Conservation (phyloP, 2,113 vertebrate genomes). For the Erinaceus europaeus region DNA sequence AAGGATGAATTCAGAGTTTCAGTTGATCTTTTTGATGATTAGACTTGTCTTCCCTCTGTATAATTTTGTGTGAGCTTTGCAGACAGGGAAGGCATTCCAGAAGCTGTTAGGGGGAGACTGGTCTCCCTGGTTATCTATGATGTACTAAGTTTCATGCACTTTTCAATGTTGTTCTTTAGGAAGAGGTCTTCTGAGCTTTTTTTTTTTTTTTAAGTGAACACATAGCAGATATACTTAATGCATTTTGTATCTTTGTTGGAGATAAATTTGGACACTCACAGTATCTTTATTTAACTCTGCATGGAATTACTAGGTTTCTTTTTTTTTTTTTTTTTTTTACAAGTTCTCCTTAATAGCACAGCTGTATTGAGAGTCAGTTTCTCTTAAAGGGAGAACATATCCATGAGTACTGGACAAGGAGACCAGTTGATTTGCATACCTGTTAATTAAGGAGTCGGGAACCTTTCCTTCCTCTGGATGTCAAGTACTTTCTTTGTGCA, state of each 20-base stretch:
- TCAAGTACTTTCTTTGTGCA: not conserved
- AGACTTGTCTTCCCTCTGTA: not conserved
- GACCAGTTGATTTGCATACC: not conserved
- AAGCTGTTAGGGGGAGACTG: not conserved
- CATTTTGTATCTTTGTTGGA: not conserved
- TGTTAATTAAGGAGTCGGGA: not conserved
- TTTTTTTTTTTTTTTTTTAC: too few species aligned
- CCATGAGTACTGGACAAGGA: not conserved
- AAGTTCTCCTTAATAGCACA: not conserved
- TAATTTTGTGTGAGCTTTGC: not conserved
- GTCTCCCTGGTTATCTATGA: not conserved
- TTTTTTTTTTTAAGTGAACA: too few species aligned
- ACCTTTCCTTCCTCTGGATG: not conserved
- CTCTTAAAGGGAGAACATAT: not conserved
- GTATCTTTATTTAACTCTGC: not conserved
- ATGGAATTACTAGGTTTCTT: not conserved
- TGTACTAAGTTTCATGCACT: not conserved
- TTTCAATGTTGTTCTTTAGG: not conserved
- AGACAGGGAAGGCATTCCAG: not conserved
- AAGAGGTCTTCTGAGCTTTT: not conserved
- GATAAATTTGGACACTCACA: not conserved
- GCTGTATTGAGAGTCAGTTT: not conserved
- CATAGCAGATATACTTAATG: not conserved
- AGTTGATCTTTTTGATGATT: constrained; percentile 11
- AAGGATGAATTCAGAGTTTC: constrained; percentile 12